phyloP scores from a whole-genome alignment of 2,888 invertebrate species.

The Drosophila anomelani region DNA sequence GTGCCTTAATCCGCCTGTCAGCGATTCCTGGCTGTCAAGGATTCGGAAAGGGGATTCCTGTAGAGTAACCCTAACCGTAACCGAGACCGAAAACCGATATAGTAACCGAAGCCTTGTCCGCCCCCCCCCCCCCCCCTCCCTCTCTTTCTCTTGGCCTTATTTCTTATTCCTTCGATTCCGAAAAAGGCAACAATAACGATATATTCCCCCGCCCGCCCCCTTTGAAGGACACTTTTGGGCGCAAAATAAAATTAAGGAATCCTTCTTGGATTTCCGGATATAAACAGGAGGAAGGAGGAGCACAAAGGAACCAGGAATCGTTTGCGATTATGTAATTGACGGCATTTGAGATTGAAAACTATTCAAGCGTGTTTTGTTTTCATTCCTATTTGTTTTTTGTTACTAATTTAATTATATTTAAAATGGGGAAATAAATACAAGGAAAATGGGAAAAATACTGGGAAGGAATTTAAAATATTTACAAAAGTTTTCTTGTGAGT shows the following conservation, averaged over 20 bases:
- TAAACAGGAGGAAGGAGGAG: not conserved
- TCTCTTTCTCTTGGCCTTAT: not conserved
- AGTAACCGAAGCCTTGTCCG: slow-evolving; percentile 30
- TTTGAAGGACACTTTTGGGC: slow-evolving; percentile 40
- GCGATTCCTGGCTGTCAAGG: slow-evolving; percentile 58
- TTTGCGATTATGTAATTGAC: slow-evolving; percentile 42
- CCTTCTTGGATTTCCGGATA: slow-evolving; percentile 4
- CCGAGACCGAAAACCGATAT: slow-evolving; percentile 33
- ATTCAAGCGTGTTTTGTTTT: slow-evolving; percentile 18
- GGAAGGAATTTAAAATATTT: not conserved
- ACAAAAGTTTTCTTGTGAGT: not conserved
- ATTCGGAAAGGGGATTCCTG: slow-evolving; percentile 34
- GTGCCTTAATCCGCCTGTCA: slow-evolving; percentile 68
- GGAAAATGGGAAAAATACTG: not conserved
- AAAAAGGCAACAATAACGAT: slow-evolving; percentile 16
- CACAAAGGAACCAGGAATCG: slow-evolving; percentile 8
- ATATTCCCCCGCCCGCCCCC: not conserved
- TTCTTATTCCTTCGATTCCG: slow-evolving; percentile 12
- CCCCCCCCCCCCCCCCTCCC: not conserved
- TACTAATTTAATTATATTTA: slow-evolving; percentile 19
- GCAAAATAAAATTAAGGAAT: slow-evolving; percentile 29
- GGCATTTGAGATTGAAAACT: slow-evolving; percentile 32
- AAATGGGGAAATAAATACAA: not conserved
- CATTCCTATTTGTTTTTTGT: not conserved
- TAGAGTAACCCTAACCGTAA: slow-evolving; percentile 35